A percentile compares a stretch with the other conserved stretches of the same genome.
Evolutionary conservation across 2,888 invertebrate species (phyloP).

Genomic region (Acanthoscelides obtectus): DNA sequence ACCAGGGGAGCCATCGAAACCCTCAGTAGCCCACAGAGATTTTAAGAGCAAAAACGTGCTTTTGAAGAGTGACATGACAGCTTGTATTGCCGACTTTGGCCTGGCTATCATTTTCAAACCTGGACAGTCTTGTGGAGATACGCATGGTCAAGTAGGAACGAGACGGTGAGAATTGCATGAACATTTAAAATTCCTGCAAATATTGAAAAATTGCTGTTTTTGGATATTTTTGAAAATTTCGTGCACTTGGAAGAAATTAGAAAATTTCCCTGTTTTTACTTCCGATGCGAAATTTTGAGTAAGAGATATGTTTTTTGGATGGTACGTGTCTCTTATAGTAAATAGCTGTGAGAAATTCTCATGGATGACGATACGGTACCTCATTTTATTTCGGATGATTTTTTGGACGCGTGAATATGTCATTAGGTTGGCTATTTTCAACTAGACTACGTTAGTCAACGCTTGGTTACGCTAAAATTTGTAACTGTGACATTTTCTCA

Average conservation of each 20-base stretch:
- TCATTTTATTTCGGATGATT: neutral
- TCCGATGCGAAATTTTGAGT: no score
- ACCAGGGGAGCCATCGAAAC: conserved; percentile 64
- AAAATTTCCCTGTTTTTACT: no score
- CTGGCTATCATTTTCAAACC: conserved; percentile 89
- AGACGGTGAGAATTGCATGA: conserved; percentile 33
- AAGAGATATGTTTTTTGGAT: no score
- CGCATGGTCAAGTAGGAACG: conserved; percentile 80
- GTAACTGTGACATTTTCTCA: conserved; percentile 13
- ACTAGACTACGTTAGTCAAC: no score
- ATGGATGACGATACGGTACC: no score
- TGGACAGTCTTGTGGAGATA: conserved; percentile 84
- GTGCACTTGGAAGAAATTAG: no score
- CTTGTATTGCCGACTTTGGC: conserved; percentile 97
- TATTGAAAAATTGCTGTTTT: no score
- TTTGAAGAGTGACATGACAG: conserved; percentile 82
- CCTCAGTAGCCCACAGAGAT: conserved; percentile 94
- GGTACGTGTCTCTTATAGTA: no score
- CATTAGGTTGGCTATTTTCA: neutral
- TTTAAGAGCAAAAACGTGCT: conserved; percentile 98
- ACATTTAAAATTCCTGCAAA: no score
- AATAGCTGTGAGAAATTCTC: no score
- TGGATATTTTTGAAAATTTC: no score
- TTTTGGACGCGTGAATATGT: neutral
- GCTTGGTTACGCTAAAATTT: no score